phyloP scores from a whole-genome alignment of 1,140 invertebrate genomes.

The Diabrotica virgifera region DNA sequence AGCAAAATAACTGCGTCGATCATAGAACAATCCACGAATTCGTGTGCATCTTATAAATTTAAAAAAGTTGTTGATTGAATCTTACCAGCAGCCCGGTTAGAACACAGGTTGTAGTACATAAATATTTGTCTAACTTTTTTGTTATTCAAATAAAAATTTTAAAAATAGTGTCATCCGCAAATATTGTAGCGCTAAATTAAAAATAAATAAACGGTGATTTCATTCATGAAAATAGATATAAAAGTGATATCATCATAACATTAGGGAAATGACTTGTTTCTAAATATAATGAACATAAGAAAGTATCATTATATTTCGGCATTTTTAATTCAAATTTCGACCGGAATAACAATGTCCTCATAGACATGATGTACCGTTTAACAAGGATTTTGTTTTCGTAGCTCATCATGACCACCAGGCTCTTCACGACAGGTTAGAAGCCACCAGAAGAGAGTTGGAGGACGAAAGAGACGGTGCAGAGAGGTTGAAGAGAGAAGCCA shows the following conservation, averaged over 20 bases:
- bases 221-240: conserved; percentile 40
- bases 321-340: background rate
- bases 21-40: too few relatives aligned
- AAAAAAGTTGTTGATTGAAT: too few relatives aligned
- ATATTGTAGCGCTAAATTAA: conserved; percentile 4
- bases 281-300: conserved; percentile 33
- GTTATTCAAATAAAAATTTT: background rate
- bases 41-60: too few relatives aligned
- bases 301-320: conserved; percentile 8
- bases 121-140: too few relatives aligned
- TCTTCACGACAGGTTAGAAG: conserved; percentile 70
- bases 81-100: too few relatives aligned
- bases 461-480: conserved; percentile 68
- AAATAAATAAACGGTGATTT: conserved; percentile 30
- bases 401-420: conserved; percentile 85
- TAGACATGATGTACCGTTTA: conserved; percentile 7
- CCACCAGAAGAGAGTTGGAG: conserved; percentile 65
- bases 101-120: too few relatives aligned
- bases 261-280: conserved; percentile 38
- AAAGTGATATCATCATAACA: conserved; percentile 38
- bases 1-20: too few relatives aligned
- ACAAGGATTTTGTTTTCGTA: conserved; percentile 36
- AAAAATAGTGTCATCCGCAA: background rate
- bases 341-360: too few relatives aligned
- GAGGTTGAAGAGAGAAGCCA: conserved; percentile 64